Conservation (phyloP, 2,797 vertebrate species). For the Amazonetta brasiliensis region DNA sequence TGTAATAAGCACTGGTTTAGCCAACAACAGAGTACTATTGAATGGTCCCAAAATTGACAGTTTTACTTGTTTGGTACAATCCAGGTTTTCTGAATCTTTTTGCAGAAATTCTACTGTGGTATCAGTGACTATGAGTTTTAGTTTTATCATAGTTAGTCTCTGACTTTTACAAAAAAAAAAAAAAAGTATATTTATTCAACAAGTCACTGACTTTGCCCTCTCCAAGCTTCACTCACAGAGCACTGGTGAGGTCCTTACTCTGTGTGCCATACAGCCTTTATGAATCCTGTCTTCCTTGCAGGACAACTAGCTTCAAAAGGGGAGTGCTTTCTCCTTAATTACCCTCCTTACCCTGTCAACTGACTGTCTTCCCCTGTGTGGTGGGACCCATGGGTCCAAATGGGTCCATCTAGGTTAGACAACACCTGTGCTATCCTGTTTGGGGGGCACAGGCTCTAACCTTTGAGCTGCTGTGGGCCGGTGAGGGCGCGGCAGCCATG, state of each 20-base stretch:
- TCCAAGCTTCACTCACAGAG: not conserved
- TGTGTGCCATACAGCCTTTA: fast-evolving
- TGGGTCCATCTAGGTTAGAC: not conserved
- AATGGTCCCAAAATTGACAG: not conserved
- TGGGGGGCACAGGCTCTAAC: not conserved
- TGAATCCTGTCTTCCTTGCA: not conserved
- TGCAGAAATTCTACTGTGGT: not conserved
- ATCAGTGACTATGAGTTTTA: not conserved
- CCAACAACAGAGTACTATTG: not conserved
- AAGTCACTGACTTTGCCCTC: not conserved
- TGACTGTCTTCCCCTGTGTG: not conserved
- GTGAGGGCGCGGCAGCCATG: not conserved
- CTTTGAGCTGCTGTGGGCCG: not conserved
- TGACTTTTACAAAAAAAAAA: not conserved
- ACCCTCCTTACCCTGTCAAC: not conserved
- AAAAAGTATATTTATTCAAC: not conserved
- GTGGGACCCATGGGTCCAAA: not conserved
- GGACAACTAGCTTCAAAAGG: not conserved
- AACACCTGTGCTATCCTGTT: not conserved
- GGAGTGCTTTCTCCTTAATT: not conserved
- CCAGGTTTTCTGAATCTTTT: not conserved
- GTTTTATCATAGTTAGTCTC: not conserved
- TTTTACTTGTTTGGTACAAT: not conserved
- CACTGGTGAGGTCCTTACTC: not conserved
- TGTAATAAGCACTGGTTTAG: not conserved